phyloP scores from a whole-genome alignment of 1,140 invertebrate species.

The Drosophila subpulchrella region DNA sequence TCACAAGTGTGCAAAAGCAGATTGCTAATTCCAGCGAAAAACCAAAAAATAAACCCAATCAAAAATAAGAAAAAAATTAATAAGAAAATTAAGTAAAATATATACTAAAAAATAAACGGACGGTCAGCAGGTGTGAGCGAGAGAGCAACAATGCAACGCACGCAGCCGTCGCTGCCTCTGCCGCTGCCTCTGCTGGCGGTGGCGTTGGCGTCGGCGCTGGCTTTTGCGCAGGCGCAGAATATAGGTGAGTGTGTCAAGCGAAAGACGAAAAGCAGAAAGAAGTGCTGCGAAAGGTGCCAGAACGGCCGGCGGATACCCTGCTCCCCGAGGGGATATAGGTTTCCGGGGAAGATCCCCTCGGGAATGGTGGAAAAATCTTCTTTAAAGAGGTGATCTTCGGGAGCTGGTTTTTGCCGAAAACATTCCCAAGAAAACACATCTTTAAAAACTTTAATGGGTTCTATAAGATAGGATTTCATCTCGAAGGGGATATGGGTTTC shows the following conservation, averaged over 20 bases:
- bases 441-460: neutral
- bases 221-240: conserved; percentile 72
- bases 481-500: neutral
- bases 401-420: too few species aligned
- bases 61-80: conserved; percentile 6
- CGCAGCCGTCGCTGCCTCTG: conserved; percentile 47
- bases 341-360: too few species aligned
- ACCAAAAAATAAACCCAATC: conserved; percentile 10
- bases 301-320: conserved; percentile 30
- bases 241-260: conserved; percentile 80
- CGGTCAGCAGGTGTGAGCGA: conserved; percentile 35
- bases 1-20: conserved; percentile 38
- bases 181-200: conserved; percentile 38
- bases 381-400: neutral
- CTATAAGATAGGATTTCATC: too few species aligned
- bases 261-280: conserved; percentile 58
- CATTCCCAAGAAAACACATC: neutral
- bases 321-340: neutral
- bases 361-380: neutral
- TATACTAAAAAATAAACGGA: neutral
- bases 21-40: conserved; percentile 33
- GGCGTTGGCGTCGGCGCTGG: conserved; percentile 20
- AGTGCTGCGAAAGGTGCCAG: conserved; percentile 14
- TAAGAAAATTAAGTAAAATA: neutral
- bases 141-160: conserved; percentile 67